phyloP scores from a whole-genome alignment of 2,888 invertebrate genomes.

The Pilophorus perplexus region DNA sequence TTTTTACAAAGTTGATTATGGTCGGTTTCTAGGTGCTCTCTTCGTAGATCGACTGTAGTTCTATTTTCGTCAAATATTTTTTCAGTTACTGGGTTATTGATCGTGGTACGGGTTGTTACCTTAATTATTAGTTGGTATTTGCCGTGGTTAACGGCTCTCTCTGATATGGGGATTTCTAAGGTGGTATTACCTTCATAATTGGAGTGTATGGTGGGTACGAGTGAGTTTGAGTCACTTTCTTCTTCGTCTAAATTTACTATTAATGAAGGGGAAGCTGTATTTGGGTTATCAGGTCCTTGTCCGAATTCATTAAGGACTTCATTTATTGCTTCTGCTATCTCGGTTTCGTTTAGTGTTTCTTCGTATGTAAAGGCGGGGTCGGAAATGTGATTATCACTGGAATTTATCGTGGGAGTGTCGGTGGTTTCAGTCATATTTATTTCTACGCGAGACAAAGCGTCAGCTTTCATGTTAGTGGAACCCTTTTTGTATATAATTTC shows the following conservation, averaged over 20 bases:
- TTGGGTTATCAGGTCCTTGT: too few relatives aligned
- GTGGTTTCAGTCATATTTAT: constrained; percentile 9
- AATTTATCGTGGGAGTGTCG: background rate
- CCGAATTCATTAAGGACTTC: background rate
- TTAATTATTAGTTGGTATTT: constrained; percentile 4
- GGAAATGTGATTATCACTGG: too few relatives aligned
- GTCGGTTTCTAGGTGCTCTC: background rate
- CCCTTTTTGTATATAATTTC: constrained; percentile 50
- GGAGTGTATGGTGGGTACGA: constrained; percentile 13
- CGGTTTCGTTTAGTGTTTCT: background rate
- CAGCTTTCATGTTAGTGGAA: constrained; percentile 50
- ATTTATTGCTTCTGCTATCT: background rate
- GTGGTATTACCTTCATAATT: constrained; percentile 18
- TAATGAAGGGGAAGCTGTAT: too few relatives aligned
- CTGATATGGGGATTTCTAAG: background rate
- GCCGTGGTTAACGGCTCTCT: constrained; percentile 6
- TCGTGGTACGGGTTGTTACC: too few relatives aligned
- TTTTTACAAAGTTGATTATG: constrained; percentile 1
- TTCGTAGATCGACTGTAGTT: background rate
- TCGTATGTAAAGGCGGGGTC: too few relatives aligned
- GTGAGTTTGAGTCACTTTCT: background rate
- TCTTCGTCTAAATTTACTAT: constrained; percentile 7
- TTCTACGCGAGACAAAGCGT: constrained; percentile 46
- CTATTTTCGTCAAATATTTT: constrained; percentile 10
- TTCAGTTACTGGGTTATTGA: background rate